Evolutionary conservation across 53 echinoderm and acorn worm genomes (phyloP).

Genomic region (Mesocentrotus franciscanus): DNA sequence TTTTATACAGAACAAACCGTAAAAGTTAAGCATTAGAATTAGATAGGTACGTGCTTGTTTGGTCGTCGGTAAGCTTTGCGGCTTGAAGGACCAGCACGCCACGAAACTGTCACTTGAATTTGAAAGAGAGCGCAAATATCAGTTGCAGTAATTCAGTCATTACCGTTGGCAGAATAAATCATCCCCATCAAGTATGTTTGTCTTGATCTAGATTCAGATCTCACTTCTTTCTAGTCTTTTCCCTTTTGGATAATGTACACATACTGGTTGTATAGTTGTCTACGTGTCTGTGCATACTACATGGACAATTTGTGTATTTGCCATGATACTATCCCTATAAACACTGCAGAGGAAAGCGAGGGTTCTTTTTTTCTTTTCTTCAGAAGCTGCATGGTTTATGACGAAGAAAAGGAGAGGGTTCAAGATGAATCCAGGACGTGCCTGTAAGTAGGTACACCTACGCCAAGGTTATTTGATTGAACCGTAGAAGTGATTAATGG

Average conservation of each 20-base stretch:
- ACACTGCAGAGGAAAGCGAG: background rate
- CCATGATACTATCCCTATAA: background rate
- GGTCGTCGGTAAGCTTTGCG: background rate
- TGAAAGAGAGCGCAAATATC: constrained; percentile 56
- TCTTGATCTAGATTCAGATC: constrained; percentile 37
- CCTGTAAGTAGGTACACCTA: constrained; percentile 18
- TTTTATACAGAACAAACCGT: background rate
- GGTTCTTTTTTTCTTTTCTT: background rate
- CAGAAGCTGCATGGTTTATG: background rate
- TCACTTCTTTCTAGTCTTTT: background rate
- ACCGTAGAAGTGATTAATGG: constrained; percentile 38
- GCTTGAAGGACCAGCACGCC: constrained; percentile 43
- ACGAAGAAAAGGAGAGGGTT: background rate
- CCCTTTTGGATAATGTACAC: background rate
- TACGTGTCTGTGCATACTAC: constrained; percentile 39
- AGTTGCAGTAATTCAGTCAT: constrained; percentile 50
- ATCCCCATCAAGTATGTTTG: constrained; percentile 51
- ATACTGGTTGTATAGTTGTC: background rate
- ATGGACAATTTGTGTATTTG: constrained; percentile 40
- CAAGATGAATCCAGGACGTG: background rate
- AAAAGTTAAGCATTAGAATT: background rate
- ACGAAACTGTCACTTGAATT: constrained; percentile 58
- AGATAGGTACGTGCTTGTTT: background rate
- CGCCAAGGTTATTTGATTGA: constrained; percentile 29
- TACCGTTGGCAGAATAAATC: constrained; percentile 57